Base-by-base conservation (phyloP, 2,888 invertebrate genomes). In the Drosophila anceps region DNA sequence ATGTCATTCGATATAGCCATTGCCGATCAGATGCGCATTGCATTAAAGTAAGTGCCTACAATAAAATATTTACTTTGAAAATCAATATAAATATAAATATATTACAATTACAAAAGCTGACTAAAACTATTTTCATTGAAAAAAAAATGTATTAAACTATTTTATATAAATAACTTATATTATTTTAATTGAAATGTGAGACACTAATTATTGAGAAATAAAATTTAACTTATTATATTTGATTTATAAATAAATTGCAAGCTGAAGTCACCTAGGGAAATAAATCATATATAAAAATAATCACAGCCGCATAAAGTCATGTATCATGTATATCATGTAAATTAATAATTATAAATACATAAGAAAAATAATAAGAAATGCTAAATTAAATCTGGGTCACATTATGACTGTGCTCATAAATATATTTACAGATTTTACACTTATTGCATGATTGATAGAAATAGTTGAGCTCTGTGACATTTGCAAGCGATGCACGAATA, bases 1-100 rank as follows among this genome's bases (percentile, higher is more conserved):
- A 91, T 91, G 91, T 90, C 92, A 73, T 92, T 92, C 63, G 88
- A 92, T 83, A 91, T 92, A 74, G 87, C 92, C n/a, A 84, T 92
- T 59, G 91, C 90, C 43, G 92, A 92, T 82, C 91, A 92, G 73
- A 88, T 92, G 90, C 91, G 92, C 68, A 83, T 92, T 63, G 92
- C 91, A 18, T 76, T 92, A 66, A 91, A 89, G 92, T 92, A 79
- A 92, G 91, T 88, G 6, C 4, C 2, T 6, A 6, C 5, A 53
- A n/a, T n/a, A n/a, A n/a, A 53, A 53, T 20, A 53, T 53, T 35
- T 53, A 53, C 24, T 15, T 24, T 15, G 1, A 2, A 53, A 10
- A 39, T 39, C 1, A 37, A n/a, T 18, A 41, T n/a, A n/a, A n/a
- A n/a, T n/a, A n/a, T n/a, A n/a, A n/a, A n/a, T n/a, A n/a, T 18